Evolutionary conservation across 2,113 vertebrate species (phyloP), one percentile per base, ranked within the genome.

Genomic region (Microcebus griseorufus): DNA sequence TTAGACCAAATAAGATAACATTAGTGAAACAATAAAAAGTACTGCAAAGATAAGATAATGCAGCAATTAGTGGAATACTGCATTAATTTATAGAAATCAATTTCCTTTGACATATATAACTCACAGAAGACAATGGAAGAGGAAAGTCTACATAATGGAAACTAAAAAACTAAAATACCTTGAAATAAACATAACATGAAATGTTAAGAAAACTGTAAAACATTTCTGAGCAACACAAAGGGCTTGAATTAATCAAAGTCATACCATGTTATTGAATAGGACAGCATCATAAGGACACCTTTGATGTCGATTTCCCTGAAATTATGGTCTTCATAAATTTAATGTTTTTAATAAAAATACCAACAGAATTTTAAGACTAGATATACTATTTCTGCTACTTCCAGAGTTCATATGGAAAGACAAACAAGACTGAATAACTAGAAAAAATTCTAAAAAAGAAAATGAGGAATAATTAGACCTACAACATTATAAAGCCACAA

Each of bases 101-200:
- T 82, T 82, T 87, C 45, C 58, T 72, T 72, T 90, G 55, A 79
- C 13, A 70, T 70, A 65, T 60, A 37, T 78, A 91, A 29, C 81
- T 91, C 14, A 85, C 58, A 93, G 75, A 92, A 64, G 82, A 88
- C 48, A 88, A 76, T 87, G 67, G 25, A 88, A 95, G 62, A 91
- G 80, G 39, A 55, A 89, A 72, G 1, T 6, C 39, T 84, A 53
- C 79, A 80, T 94, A 90, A 83, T 73, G 37, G 45, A 69, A 72
- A 87, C 58, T 64, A 72, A 64, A 96, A 96, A 11, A 84, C 62
- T 69, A 90, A 92, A 94, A 88, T 95, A 45, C 55, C 62, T 62
- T 62, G 48, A 6, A 64, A 55, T 87, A 58, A 83, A 45, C 11
- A 32, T 64, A 94, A 88, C 42, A 88, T 93, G 81, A n/a, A 80